These are phyloP conservation scores for Athalia circularis DNA, from an alignment of 2,888 invertebrate genomes.

Conservation along the genomic window DNA sequence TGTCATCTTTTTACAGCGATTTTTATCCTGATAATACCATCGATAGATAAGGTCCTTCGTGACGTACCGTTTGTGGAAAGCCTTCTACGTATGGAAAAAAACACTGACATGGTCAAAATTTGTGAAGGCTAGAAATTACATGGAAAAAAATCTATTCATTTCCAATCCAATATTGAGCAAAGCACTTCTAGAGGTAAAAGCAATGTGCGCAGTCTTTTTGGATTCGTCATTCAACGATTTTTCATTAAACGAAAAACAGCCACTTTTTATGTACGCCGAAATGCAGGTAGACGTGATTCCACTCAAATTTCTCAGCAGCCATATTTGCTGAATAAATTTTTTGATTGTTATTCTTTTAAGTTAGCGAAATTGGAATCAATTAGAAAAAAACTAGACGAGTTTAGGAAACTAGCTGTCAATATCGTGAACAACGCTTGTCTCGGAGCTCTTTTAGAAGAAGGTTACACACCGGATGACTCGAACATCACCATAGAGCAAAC, in stretches of 20 bases:
- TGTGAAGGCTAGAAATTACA: slow-evolving; percentile 76
- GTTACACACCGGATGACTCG: slow-evolving; percentile 87
- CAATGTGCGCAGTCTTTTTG: slow-evolving; percentile 81
- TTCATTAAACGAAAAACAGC: slow-evolving; percentile 74
- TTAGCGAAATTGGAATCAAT: slow-evolving; percentile 74
- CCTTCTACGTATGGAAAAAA: slow-evolving; percentile 88
- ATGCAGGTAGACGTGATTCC: slow-evolving; percentile 76
- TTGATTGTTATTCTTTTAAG: slow-evolving; percentile 71
- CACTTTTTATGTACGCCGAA: slow-evolving; percentile 83
- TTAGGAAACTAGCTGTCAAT: slow-evolving; percentile 76
- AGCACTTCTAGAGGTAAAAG: slow-evolving; percentile 83
- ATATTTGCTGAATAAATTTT: slow-evolving; percentile 48
- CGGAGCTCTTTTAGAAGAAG: slow-evolving; percentile 83
- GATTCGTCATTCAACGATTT: slow-evolving; percentile 80
- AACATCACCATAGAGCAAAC: slow-evolving; percentile 72
- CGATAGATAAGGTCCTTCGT: slow-evolving; percentile 81
- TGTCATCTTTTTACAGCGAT: not conserved
- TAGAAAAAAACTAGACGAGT: slow-evolving; percentile 72
- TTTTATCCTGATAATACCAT: slow-evolving; percentile 51
- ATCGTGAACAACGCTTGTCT: slow-evolving; percentile 84
- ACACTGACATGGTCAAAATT: slow-evolving; percentile 84
- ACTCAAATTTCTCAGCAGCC: not conserved
- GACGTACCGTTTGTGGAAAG: slow-evolving; percentile 85
- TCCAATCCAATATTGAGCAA: slow-evolving; percentile 83
- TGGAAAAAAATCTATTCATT: slow-evolving; percentile 84